Percentiles rank a stretch among this genome's conserved stretches.
phyloP scores from a whole-genome alignment of 2,797 vertebrate genomes.

The Smutsia temminckii region DNA sequence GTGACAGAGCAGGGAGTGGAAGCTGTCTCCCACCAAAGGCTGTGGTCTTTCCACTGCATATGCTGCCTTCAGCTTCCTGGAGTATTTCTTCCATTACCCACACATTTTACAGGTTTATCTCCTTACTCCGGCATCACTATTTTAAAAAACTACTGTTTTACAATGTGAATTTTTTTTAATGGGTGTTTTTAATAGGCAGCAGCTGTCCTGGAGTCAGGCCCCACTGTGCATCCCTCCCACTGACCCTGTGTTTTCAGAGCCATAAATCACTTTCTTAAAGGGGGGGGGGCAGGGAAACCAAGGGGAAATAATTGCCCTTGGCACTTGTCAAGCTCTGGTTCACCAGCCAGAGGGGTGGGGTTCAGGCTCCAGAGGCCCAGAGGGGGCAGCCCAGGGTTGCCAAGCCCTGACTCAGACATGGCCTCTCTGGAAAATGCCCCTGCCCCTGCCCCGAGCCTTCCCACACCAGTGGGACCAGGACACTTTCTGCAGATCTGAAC shows the following conservation, averaged over 20 bases:
- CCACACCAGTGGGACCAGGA: neutral
- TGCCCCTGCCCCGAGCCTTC: neutral
- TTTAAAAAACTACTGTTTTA: neutral
- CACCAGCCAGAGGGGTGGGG: neutral
- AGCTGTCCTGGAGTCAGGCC: neutral
- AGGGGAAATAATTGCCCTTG: neutral
- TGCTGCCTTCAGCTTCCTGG: neutral
- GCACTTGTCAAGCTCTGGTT: neutral
- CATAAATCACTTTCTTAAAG: constrained; percentile 37
- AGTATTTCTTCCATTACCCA: neutral
- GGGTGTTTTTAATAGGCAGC: neutral
- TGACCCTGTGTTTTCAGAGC: neutral
- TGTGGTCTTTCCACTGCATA: rapidly evolving
- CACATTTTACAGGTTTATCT: rapidly evolving
- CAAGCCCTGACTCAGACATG: too few relatives aligned
- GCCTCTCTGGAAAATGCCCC: neutral
- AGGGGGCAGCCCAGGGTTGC: neutral
- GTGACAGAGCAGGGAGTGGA: neutral
- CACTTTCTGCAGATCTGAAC: neutral
- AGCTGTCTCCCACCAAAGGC: too few relatives aligned
- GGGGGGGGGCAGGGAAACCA: neutral
- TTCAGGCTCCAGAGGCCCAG: neutral
- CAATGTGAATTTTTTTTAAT: neutral
- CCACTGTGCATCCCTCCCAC: rapidly evolving
- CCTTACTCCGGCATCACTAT: neutral